A percentile compares a stretch with the other conserved stretches of the same genome.
These are phyloP conservation scores for Ceramica pisi DNA, from an alignment of 2,888 invertebrate species.

Conservation along the genomic window DNA sequence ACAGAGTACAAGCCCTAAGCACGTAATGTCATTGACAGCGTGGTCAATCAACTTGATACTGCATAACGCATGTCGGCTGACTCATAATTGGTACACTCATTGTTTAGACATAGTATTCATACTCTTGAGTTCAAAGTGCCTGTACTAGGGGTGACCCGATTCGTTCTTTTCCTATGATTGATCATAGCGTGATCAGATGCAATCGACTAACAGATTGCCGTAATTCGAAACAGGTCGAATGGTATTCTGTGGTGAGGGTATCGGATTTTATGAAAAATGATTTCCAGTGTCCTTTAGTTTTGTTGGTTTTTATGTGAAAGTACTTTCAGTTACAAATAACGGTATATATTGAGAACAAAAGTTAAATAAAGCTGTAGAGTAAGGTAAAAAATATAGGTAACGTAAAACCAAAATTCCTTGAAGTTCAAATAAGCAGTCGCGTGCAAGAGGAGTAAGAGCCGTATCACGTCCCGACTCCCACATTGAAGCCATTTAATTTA, in stretches of 20 bases:
- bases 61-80: slow-evolving; percentile 56
- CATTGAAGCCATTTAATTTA: slow-evolving; percentile 70
- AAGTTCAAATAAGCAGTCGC: slow-evolving; percentile 33
- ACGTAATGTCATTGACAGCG: slow-evolving; percentile 61
- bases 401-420: slow-evolving; percentile 31
- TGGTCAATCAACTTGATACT: slow-evolving; percentile 65
- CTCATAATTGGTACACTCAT: slow-evolving; percentile 57
- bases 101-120: slow-evolving; percentile 61
- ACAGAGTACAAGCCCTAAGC: slow-evolving; percentile 42
- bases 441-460: slow-evolving; percentile 40
- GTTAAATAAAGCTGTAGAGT: slow-evolving; percentile 4
- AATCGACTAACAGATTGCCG: slow-evolving; percentile 57
- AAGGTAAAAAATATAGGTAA: slow-evolving; percentile 24
- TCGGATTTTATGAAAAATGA: slow-evolving; percentile 39
- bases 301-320: not conserved
- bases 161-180: slow-evolving; percentile 55
- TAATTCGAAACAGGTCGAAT: slow-evolving; percentile 59
- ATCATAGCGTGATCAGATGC: slow-evolving; percentile 65
- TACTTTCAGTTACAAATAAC: not conserved
- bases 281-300: slow-evolving; percentile 24
- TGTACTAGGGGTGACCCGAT: slow-evolving; percentile 59
- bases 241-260: slow-evolving; percentile 32
- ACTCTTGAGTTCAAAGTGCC: slow-evolving; percentile 42
- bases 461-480: slow-evolving; percentile 63
- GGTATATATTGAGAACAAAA: not conserved